These are phyloP conservation scores for Takifugu flavidus DNA, from an alignment of 2,113 vertebrate genomes.

Conservation along the genomic window DNA sequence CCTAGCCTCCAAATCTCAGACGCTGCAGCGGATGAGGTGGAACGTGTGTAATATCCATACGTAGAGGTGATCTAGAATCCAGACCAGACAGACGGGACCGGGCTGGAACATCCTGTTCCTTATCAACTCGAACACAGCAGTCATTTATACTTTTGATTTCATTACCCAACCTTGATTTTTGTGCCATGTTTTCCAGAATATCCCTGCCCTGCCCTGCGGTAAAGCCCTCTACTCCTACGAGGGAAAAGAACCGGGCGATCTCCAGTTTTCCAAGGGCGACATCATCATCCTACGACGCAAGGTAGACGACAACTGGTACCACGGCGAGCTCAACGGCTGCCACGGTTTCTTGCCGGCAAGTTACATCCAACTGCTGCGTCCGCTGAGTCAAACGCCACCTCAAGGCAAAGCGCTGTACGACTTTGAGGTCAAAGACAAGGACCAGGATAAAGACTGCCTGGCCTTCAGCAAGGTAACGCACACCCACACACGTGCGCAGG, in stretches of 20 bases:
- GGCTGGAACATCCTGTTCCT: too few species aligned
- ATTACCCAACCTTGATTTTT: not conserved
- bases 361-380: constrained; percentile 90
- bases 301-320: constrained; percentile 97
- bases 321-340: constrained; percentile 89
- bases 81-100: too few species aligned
- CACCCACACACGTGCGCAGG: not conserved
- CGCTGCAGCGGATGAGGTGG: too few species aligned
- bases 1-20: too few species aligned
- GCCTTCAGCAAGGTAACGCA: constrained; percentile 91
- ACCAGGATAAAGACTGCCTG: constrained; percentile 97
- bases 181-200: constrained; percentile 72
- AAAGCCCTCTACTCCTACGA: constrained; percentile 95
- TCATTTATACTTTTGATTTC: too few species aligned
- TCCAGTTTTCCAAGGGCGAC: constrained; percentile 94
- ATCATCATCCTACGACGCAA: constrained; percentile 91
- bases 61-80: too few species aligned
- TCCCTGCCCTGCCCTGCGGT: constrained; percentile 88
- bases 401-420: constrained; percentile 98
- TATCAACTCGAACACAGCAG: too few species aligned
- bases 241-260: constrained; percentile 93
- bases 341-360: constrained; percentile 95
- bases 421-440: constrained; percentile 97
- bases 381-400: constrained; percentile 87
- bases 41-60: too few species aligned